phyloP scores from a whole-genome alignment of 2,797 vertebrate genomes.

The Trematomus bernacchii region DNA sequence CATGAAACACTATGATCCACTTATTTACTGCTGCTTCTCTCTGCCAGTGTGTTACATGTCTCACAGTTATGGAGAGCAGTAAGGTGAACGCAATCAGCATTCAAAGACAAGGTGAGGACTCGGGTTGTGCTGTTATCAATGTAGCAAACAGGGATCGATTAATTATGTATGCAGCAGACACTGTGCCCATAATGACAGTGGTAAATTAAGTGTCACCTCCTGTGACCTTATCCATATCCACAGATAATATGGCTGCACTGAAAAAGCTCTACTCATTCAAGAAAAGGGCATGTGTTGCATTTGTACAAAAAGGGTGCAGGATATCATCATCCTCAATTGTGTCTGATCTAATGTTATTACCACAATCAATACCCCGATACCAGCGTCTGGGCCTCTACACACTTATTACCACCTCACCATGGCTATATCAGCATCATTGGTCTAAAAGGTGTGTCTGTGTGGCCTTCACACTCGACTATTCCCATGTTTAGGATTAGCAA shows the following conservation, averaged over 20 bases:
- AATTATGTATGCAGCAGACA: conserved; percentile 79
- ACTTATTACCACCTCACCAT: conserved; percentile 22
- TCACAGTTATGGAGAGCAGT: conserved; percentile 19
- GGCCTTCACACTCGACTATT: conserved; percentile 23
- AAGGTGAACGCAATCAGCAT: conserved; percentile 45
- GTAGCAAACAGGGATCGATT: conserved; percentile 66
- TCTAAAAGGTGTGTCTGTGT: conserved; percentile 18
- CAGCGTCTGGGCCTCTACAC: neutral
- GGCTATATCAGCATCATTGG: conserved; percentile 30
- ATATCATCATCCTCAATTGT: conserved; percentile 32
- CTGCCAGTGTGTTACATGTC: conserved; percentile 19
- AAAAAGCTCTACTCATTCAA: conserved; percentile 49
- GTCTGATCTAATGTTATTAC: conserved; percentile 41
- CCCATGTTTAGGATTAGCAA: conserved; percentile 66
- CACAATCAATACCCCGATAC: conserved; percentile 9
- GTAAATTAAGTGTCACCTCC: conserved; percentile 75
- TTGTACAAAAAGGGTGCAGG: conserved; percentile 38
- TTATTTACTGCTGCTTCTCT: neutral
- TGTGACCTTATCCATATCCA: conserved; percentile 50
- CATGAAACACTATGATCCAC: neutral
- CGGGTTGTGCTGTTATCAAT: conserved; percentile 55
- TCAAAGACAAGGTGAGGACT: conserved; percentile 56
- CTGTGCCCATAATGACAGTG: conserved; percentile 64
- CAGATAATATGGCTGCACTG: conserved; percentile 30
- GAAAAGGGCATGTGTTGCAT: conserved; percentile 42